A percentile compares a stretch with the other conserved stretches of the same genome.
Evolutionary conservation across 1,140 invertebrate species (phyloP).

Genomic region (Cotesia glomerata): DNA sequence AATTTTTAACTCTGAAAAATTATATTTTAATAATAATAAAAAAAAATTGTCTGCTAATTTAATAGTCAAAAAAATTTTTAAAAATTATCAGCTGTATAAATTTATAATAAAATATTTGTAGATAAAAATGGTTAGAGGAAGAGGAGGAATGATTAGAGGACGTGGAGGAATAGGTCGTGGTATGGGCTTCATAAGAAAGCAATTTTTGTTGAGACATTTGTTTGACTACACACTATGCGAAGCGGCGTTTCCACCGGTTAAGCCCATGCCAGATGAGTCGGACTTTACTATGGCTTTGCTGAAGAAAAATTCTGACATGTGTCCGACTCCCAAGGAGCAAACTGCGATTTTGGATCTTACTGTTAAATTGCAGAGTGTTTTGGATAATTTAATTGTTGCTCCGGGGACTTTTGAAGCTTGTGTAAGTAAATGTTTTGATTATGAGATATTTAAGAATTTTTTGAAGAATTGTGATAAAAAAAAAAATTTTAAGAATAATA

Average conservation of each 20-base stretch:
- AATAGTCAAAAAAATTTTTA: too few species aligned
- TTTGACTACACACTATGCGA: constrained; percentile 91
- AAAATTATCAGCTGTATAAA: too few species aligned
- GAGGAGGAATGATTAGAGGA: constrained; percentile 66
- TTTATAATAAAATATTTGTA: too few species aligned
- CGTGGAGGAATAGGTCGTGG: constrained; percentile 74
- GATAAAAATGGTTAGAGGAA: constrained; percentile 63
- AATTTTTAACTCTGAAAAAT: too few species aligned
- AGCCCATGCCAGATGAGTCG: constrained; percentile 81
- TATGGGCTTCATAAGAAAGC: constrained; percentile 70
- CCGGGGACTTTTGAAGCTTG: constrained; percentile 94
- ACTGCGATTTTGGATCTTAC: constrained; percentile 90
- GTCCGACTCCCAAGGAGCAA: constrained; percentile 87
- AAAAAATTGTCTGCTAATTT: too few species aligned
- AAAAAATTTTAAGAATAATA: too few species aligned
- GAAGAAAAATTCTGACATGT: constrained; percentile 89
- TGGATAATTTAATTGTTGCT: constrained; percentile 92
- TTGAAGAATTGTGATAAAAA: too few species aligned
- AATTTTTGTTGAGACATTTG: constrained; percentile 83
- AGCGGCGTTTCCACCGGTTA: constrained; percentile 85
- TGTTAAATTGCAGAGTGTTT: constrained; percentile 89
- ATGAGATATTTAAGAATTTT: too few species aligned
- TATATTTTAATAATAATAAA: too few species aligned
- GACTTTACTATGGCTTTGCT: constrained; percentile 86
- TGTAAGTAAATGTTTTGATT: constrained; percentile 77